These are phyloP conservation scores for Poeciliopsis paucimaculata DNA, from an alignment of 2,797 vertebrate species.

Conservation along the genomic window DNA sequence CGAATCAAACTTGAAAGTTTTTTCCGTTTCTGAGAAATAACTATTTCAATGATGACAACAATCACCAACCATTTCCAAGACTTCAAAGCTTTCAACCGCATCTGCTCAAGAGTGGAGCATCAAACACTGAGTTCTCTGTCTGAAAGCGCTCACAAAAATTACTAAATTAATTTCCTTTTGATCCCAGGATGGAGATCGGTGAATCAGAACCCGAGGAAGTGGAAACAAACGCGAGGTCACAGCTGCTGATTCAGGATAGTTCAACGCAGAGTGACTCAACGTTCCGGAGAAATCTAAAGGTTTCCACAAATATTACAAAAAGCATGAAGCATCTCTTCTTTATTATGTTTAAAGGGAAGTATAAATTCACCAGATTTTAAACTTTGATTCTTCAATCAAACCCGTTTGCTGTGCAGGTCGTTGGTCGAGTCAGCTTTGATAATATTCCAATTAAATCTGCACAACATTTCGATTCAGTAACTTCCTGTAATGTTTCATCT, in stretches of 20 bases:
- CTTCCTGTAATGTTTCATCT: neutral
- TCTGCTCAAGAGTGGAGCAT: neutral
- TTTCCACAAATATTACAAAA: neutral
- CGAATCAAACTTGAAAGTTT: neutral
- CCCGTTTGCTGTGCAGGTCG: neutral
- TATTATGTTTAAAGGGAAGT: neutral
- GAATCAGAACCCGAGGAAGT: neutral
- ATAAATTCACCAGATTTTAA: neutral
- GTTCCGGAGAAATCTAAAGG: neutral
- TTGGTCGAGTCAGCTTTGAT: neutral
- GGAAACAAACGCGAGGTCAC: neutral
- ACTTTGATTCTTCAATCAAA: neutral
- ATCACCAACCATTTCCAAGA: neutral
- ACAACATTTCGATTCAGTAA: neutral
- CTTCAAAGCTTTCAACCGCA: neutral
- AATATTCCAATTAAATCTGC: neutral
- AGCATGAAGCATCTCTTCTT: neutral
- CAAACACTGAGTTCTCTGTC: neutral
- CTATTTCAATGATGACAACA: neutral
- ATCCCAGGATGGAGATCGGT: neutral
- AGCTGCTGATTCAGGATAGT: neutral
- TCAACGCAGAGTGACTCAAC: neutral
- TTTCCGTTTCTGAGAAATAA: neutral
- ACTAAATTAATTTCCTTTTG: neutral
- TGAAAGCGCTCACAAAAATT: neutral